phyloP scores from a whole-genome alignment of 2,888 invertebrate genomes.

The Hirtodrosophila trivittata region DNA sequence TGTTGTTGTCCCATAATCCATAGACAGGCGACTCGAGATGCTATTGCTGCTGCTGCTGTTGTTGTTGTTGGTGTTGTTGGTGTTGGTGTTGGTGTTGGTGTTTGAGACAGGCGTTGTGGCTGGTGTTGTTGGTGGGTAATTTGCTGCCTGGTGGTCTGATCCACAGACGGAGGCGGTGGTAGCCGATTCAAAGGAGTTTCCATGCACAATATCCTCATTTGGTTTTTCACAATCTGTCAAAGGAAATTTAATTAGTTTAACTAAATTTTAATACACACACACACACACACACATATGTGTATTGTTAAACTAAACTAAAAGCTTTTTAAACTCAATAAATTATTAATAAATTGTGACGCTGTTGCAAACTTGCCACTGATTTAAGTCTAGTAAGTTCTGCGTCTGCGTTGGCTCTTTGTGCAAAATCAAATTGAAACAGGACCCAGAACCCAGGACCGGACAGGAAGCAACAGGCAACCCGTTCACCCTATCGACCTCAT shows the following conservation, averaged over 20 bases:
- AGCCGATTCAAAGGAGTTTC: constrained; percentile 75
- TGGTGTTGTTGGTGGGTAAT: constrained; percentile 74
- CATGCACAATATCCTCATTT: constrained; percentile 77
- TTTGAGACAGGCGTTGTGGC: constrained; percentile 54
- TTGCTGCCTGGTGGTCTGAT: constrained; percentile 82
- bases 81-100: constrained; percentile 59
- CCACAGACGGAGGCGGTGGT: constrained; percentile 80
- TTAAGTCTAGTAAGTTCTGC: too few species aligned
- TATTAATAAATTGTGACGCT: constrained; percentile 39
- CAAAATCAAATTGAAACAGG: constrained; percentile 52
- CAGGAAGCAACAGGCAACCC: constrained; percentile 54
- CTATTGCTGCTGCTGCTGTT: constrained; percentile 60
- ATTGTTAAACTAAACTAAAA: constrained; percentile 56
- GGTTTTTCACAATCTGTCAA: constrained; percentile 80
- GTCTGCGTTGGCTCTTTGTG: too few species aligned
- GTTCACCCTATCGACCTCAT: constrained; percentile 19
- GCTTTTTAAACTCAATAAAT: constrained; percentile 67
- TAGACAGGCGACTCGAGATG: constrained; percentile 65
- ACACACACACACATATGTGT: too few species aligned
- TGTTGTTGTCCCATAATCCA: constrained; percentile 65
- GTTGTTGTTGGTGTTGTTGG: constrained; percentile 33
- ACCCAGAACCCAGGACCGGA: constrained; percentile 27
- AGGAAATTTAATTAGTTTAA: constrained; percentile 47
- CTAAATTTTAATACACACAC: too few species aligned
- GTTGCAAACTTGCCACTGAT: too few species aligned